These are phyloP conservation scores for Listronotus bonariensis DNA, from an alignment of 1,140 invertebrate species.

Conservation along the genomic window DNA sequence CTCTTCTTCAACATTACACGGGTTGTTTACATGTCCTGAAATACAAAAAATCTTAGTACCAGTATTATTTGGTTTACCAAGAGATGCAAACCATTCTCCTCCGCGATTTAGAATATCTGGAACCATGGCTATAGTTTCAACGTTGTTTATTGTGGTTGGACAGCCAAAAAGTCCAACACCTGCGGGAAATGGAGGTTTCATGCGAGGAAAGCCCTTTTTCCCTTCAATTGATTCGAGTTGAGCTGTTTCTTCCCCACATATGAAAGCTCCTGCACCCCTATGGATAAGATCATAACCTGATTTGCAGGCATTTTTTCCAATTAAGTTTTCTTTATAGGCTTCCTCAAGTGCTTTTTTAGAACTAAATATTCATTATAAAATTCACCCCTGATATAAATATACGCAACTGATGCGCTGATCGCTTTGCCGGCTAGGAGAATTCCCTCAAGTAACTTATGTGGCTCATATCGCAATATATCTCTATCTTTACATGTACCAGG, in stretches of 20 bases:
- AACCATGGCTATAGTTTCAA: constrained; percentile 97
- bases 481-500: constrained; percentile 99
- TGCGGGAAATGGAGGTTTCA: constrained; percentile 99
- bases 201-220: constrained; percentile 96
- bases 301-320: too few species aligned
- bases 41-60: too few species aligned
- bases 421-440: constrained; percentile 93
- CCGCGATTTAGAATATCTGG: constrained; percentile 96
- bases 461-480: constrained; percentile 98
- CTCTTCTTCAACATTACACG: constrained; percentile 98
- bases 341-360: too few species aligned
- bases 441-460: constrained; percentile 97
- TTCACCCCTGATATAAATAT: constrained; percentile 99
- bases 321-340: too few species aligned
- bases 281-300: constrained; percentile 98
- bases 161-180: constrained; percentile 98
- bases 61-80: constrained; percentile 95
- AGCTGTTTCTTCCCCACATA: constrained; percentile 99
- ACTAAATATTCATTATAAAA: constrained; percentile 99
- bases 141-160: constrained; percentile 97
- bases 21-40: constrained; percentile 93
- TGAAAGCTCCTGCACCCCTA: constrained; percentile 97
- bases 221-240: constrained; percentile 98
- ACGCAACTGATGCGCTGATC: constrained; percentile 97
- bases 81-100: constrained; percentile 94